phyloP scores from a whole-genome alignment of 35 echinoderm and acorn worm species.

The Lytechinus pictus region DNA sequence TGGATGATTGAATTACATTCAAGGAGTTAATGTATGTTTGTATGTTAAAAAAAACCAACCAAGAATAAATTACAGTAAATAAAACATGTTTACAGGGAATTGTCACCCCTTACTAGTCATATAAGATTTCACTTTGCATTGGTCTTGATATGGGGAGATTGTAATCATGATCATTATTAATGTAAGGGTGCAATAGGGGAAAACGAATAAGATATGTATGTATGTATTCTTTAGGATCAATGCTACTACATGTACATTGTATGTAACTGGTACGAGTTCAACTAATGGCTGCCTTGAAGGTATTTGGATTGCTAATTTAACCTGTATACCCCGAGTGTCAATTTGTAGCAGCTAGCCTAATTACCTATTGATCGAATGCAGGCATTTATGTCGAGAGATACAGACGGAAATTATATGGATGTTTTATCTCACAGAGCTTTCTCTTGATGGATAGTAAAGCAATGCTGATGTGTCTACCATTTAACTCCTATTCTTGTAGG shows the following conservation, averaged over 20 bases:
- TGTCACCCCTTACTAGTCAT: no score
- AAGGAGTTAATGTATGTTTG: no score
- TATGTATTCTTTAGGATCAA: not conserved
- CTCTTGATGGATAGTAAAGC: not conserved
- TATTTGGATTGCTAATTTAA: constrained; percentile 21
- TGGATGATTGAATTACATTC: not conserved
- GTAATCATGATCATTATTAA: not conserved
- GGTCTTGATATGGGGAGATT: not conserved
- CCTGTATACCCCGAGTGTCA: not conserved
- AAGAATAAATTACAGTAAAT: no score
- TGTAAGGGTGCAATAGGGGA: not conserved
- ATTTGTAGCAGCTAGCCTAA: constrained; percentile 3
- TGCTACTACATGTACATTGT: not conserved
- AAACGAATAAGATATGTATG: not conserved
- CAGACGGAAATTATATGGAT: not conserved
- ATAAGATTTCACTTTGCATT: no score
- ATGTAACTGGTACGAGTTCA: not conserved
- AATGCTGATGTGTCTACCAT: not conserved
- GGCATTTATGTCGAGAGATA: not conserved
- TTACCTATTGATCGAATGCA: constrained; percentile 12
- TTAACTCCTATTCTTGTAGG: no score
- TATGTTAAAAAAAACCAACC: no score
- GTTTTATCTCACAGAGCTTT: not conserved
- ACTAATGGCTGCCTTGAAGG: not conserved
- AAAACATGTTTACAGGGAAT: no score